These are phyloP conservation scores for Plagodis pulveraria DNA, from an alignment of 2,888 invertebrate genomes.

Conservation along the genomic window DNA sequence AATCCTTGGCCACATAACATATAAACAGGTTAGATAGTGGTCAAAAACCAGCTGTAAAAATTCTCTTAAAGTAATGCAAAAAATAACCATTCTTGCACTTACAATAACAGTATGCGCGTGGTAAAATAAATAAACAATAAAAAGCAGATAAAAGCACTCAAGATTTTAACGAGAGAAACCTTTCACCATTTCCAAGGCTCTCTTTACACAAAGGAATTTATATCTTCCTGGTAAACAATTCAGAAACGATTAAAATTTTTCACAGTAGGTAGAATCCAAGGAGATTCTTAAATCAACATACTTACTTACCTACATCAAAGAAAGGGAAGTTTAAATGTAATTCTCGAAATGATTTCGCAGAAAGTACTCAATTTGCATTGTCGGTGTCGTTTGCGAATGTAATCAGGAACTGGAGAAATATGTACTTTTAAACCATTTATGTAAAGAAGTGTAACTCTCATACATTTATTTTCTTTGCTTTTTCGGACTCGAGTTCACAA, in stretches of 20 bases:
- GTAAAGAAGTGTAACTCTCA: too few relatives aligned
- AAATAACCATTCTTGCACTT: not conserved
- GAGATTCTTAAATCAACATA: slow-evolving; percentile 18
- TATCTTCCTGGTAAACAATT: slow-evolving; percentile 18
- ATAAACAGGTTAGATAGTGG: too few relatives aligned
- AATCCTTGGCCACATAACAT: too few relatives aligned
- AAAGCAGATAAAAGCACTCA: slow-evolving; percentile 8
- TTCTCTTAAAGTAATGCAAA: too few relatives aligned
- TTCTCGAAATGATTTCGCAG: slow-evolving; percentile 19
- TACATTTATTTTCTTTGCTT: too few relatives aligned
- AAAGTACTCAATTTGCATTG: slow-evolving; percentile 8
- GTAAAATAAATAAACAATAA: not conserved
- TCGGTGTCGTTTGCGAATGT: slow-evolving; percentile 13
- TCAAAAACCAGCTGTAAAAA: too few relatives aligned
- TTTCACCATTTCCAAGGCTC: slow-evolving; percentile 19
- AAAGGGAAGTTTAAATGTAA: slow-evolving; percentile 14
- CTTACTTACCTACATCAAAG: slow-evolving; percentile 18
- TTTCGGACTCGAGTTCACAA: too few relatives aligned
- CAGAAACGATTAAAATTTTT: slow-evolving; percentile 22
- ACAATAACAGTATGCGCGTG: not conserved
- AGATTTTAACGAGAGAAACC: slow-evolving; percentile 6
- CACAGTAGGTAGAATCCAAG: slow-evolving; percentile 3
- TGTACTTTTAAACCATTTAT: too few relatives aligned
- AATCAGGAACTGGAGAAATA: not conserved
- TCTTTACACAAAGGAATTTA: slow-evolving; percentile 5